Percentiles rank a stretch among this genome's conserved stretches.
Evolutionary conservation across 2,797 vertebrate species (phyloP).

Genomic region (Notolepis coatsorum): DNA sequence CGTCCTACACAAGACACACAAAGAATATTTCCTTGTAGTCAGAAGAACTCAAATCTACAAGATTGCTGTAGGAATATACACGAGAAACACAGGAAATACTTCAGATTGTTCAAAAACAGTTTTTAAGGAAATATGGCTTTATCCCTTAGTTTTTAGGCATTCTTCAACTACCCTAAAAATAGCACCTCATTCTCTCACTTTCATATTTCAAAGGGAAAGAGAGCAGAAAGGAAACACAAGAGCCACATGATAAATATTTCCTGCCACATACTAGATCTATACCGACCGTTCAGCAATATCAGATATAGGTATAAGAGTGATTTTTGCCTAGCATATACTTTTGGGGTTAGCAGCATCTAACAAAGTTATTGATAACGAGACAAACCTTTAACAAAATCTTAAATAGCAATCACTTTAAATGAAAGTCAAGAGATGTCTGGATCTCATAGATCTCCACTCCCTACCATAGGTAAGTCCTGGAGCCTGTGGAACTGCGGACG

Average conservation of each 20-base stretch:
- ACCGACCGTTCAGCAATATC: too few species aligned
- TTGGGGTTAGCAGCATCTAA: neutral
- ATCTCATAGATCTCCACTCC: constrained; percentile 12
- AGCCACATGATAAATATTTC: too few species aligned
- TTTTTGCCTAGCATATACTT: too few species aligned
- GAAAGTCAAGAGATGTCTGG: neutral
- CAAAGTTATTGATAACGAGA: neutral
- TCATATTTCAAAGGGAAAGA: too few species aligned
- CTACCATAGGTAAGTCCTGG: constrained; percentile 94
- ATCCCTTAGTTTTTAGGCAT: too few species aligned
- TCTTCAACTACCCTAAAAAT: too few species aligned
- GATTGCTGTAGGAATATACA: neutral
- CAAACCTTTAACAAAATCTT: neutral
- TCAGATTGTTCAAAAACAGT: too few species aligned
- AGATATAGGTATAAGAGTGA: too few species aligned
- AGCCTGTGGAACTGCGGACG: constrained; percentile 88
- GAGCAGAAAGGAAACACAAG: too few species aligned
- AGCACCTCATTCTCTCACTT: too few species aligned
- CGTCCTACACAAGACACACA: constrained; percentile 79
- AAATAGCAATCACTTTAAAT: neutral
- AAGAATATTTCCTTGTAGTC: neutral
- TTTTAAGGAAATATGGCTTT: too few species aligned
- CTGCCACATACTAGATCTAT: neutral
- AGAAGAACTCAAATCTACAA: neutral
- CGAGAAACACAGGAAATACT: neutral